These are phyloP conservation scores for Camelus dromedarius DNA, from an alignment of 2,113 vertebrate species.

Conservation along the genomic window DNA sequence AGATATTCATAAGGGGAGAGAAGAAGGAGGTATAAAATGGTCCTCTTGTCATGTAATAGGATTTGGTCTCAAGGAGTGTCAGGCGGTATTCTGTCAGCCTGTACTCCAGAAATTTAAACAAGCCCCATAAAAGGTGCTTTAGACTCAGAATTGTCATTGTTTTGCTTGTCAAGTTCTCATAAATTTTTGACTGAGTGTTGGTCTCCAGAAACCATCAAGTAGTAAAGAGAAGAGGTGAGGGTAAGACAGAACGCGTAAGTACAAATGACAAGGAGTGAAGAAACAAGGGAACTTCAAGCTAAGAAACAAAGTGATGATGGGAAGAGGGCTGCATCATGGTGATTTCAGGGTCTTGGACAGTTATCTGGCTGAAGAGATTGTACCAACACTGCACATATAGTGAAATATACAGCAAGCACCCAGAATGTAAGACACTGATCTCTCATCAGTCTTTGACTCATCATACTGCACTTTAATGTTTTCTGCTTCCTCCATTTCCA, in stretches of 20 bases:
- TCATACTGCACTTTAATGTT: neutral
- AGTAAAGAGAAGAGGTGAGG: neutral
- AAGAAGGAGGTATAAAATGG: neutral
- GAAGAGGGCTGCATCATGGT: fast-evolving
- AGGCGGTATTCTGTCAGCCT: neutral
- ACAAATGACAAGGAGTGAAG: neutral
- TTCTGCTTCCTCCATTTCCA: neutral
- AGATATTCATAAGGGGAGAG: neutral
- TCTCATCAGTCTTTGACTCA: neutral
- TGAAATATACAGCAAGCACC: neutral
- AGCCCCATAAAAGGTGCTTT: neutral
- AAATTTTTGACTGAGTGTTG: neutral
- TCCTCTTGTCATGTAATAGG: neutral
- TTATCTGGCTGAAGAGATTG: neutral
- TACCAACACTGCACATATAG: neutral
- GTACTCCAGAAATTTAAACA: neutral
- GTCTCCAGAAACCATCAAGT: neutral
- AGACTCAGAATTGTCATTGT: neutral
- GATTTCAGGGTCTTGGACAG: neutral
- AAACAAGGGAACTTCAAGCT: neutral
- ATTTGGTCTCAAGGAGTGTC: neutral
- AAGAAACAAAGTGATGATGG: neutral
- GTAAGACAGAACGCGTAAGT: neutral
- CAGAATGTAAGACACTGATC: neutral
- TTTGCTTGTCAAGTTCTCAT: neutral